A percentile compares a stretch with the other conserved stretches of the same genome.
These are phyloP conservation scores for Molossus molossus DNA, from an alignment of 2,797 vertebrate genomes.

Conservation along the genomic window DNA sequence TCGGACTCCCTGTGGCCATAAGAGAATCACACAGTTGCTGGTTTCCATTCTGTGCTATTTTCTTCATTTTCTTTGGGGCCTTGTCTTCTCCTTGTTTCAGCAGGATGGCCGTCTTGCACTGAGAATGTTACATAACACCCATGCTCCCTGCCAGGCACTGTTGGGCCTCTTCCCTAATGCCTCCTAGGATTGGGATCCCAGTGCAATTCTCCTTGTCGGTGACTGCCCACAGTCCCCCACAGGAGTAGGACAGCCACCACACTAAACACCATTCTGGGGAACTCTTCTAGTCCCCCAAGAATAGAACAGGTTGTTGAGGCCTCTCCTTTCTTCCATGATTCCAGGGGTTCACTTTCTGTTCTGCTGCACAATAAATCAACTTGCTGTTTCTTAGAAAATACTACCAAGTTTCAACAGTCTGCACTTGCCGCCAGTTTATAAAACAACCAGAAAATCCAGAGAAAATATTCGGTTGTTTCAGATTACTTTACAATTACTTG, in stretches of 20 bases:
- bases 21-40: background rate
- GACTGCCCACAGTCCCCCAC: background rate
- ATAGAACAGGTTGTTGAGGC: background rate
- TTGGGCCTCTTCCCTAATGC: background rate
- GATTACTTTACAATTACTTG: conserved; percentile 43
- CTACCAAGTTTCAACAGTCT: background rate
- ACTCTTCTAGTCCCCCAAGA: background rate
- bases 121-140: background rate
- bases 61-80: background rate
- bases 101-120: background rate
- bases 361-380: background rate
- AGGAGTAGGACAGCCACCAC: background rate
- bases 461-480: conserved; percentile 15
- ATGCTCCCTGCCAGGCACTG: background rate
- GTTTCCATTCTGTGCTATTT: background rate
- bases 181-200: background rate
- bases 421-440: background rate
- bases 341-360: conserved; percentile 4
- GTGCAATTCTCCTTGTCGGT: background rate
- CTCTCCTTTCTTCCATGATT: background rate
- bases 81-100: background rate
- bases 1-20: background rate
- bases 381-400: conserved; percentile 23
- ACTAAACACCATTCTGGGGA: background rate
- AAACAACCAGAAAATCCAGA: conserved; percentile 55